Percentiles rank a stretch among this genome's conserved stretches.
Evolutionary conservation across 2,888 invertebrate genomes (phyloP).

Genomic region (Ceraclea dissimilis): DNA sequence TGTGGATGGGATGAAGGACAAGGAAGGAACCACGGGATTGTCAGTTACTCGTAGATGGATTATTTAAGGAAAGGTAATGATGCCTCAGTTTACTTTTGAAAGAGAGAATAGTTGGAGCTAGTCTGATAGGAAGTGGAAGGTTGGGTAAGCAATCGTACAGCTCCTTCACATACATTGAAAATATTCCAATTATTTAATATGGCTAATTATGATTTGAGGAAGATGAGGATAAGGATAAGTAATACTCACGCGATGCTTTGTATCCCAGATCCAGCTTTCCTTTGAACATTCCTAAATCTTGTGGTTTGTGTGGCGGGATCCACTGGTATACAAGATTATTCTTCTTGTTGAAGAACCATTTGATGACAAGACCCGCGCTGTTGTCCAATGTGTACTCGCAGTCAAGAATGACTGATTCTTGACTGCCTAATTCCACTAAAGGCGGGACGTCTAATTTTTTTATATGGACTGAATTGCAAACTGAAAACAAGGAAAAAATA

Average conservation of each 20-base stretch:
- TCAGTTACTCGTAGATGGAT: too few relatives aligned
- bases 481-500: constrained; percentile 29
- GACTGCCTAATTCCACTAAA: constrained; percentile 38
- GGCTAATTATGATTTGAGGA: too few relatives aligned
- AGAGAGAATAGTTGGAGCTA: too few relatives aligned
- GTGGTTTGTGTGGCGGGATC: constrained; percentile 43
- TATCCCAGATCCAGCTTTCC: constrained; percentile 42
- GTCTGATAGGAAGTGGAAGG: too few relatives aligned
- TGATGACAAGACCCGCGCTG: constrained; percentile 38
- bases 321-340: constrained; percentile 43
- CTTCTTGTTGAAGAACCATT: constrained; percentile 43
- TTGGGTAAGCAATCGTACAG: too few relatives aligned
- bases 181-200: too few relatives aligned
- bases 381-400: constrained; percentile 27
- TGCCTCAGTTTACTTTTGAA: too few relatives aligned
- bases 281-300: constrained; percentile 43
- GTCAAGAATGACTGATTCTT: constrained; percentile 29
- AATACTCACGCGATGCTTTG: constrained; percentile 38
- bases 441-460: constrained; percentile 39
- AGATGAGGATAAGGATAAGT: too few relatives aligned
- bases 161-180: too few relatives aligned
- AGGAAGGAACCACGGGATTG: too few relatives aligned
- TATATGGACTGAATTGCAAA: constrained; percentile 45
- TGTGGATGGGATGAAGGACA: too few relatives aligned
- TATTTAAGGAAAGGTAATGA: too few relatives aligned